phyloP scores from a whole-genome alignment of 2,797 vertebrate genomes.

The Hephaestus fuliginosus region DNA sequence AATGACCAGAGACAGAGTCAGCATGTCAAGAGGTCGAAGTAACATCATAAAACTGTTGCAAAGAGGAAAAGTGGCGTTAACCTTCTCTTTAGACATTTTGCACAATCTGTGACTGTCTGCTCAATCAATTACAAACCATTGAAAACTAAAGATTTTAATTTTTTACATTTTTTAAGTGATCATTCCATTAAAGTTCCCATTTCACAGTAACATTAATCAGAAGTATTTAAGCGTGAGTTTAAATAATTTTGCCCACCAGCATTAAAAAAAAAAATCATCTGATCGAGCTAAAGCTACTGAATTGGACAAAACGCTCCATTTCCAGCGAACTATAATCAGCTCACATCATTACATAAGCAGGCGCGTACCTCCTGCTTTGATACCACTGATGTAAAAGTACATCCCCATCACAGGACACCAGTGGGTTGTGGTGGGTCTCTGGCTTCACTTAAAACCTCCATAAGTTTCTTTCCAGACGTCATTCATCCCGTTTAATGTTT shows the following conservation, averaged over 20 bases:
- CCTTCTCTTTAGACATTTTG: background rate
- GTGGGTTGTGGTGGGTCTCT: conserved; percentile 62
- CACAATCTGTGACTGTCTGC: background rate
- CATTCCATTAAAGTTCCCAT: background rate
- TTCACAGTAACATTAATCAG: conserved; percentile 1
- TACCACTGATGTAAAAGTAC: conserved; percentile 40
- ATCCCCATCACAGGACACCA: conserved; percentile 38
- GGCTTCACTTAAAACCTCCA: conserved; percentile 51
- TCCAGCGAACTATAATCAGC: conserved; percentile 16
- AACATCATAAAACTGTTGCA: background rate
- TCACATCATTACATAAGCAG: conserved; percentile 48
- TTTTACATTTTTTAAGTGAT: background rate
- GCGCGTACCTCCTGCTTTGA: conserved; percentile 38
- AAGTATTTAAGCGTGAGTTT: conserved; percentile 1
- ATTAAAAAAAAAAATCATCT: conserved; percentile 18
- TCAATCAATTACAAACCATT: background rate
- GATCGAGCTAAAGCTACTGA: conserved; percentile 37
- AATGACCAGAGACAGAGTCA: background rate
- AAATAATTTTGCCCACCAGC: conserved; percentile 14
- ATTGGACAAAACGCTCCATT: conserved; percentile 36
- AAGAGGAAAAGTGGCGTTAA: background rate
- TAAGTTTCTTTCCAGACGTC: conserved; percentile 77
- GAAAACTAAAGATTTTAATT: background rate
- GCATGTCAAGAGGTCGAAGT: background rate
- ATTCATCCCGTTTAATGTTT: conserved; percentile 44